These are phyloP conservation scores for Fistularia commersonii DNA, from an alignment of 2,797 vertebrate species.

Conservation along the genomic window DNA sequence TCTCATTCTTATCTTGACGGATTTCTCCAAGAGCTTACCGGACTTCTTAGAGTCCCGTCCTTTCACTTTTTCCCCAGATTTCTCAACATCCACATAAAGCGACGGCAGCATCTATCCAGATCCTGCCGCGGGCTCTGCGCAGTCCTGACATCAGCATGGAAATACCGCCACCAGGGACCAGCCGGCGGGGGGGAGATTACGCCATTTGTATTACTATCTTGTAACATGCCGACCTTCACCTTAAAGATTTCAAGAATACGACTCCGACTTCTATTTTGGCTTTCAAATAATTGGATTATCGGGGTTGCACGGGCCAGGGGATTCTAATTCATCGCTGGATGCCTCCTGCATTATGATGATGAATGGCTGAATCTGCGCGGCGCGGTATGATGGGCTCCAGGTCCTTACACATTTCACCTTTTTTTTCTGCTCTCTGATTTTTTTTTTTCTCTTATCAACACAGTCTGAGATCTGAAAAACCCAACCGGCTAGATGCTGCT, in stretches of 20 bases:
- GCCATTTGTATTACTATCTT: slow-evolving; percentile 17
- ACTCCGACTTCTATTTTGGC: slow-evolving; percentile 45
- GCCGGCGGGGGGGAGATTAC: slow-evolving; percentile 15
- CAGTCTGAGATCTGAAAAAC: too few relatives aligned
- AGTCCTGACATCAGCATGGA: slow-evolving; percentile 17
- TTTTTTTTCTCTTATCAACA: slow-evolving; percentile 1
- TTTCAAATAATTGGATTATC: slow-evolving; percentile 58
- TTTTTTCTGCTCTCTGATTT: slow-evolving; percentile 30
- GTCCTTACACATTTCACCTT: slow-evolving; percentile 19
- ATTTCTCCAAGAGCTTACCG: too few relatives aligned
- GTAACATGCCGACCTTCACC: slow-evolving; percentile 47
- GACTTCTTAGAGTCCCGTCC: too few relatives aligned
- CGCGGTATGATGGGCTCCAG: slow-evolving; percentile 25
- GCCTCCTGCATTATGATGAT: slow-evolving; percentile 66
- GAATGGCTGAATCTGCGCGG: slow-evolving; percentile 57
- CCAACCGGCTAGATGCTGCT: too few relatives aligned
- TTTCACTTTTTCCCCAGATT: too few relatives aligned
- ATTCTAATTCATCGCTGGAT: slow-evolving; percentile 65
- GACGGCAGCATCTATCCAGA: too few relatives aligned
- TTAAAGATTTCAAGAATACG: slow-evolving; percentile 39
- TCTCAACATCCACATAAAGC: too few relatives aligned
- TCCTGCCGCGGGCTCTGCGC: too few relatives aligned
- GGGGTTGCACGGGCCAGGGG: slow-evolving; percentile 52
- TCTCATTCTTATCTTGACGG: too few relatives aligned
- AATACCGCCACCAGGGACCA: slow-evolving; percentile 14